Percentiles rank a stretch among this genome's conserved stretches.
Evolutionary conservation across 2,113 vertebrate species (phyloP).

Genomic region (Cyanistes caeruleus): DNA sequence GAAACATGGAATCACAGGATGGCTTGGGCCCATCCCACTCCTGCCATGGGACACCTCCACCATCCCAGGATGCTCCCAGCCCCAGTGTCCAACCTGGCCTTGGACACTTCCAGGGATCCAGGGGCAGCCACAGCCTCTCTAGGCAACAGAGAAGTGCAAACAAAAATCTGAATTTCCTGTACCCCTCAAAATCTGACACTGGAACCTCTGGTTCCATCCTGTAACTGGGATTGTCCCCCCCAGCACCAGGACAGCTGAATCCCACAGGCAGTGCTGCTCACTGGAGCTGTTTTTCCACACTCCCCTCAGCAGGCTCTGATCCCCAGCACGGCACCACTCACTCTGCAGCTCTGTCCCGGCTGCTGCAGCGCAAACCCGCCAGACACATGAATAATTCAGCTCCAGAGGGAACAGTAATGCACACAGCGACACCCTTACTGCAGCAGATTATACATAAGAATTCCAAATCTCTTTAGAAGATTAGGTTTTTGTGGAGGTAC

Average conservation of each 20-base stretch:
- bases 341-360: neutral
- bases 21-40: neutral
- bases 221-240: neutral
- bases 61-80: neutral
- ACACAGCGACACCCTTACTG: neutral
- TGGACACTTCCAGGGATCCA: neutral
- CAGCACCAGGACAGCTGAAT: fast-evolving
- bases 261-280: neutral
- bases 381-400: neutral
- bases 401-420: neutral
- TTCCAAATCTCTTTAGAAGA: slow-evolving; percentile 23
- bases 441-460: neutral
- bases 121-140: neutral
- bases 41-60: neutral
- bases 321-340: fast-evolving
- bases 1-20: neutral
- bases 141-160: neutral
- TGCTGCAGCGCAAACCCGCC: neutral
- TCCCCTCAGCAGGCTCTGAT: neutral
- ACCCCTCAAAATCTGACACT: fast-evolving
- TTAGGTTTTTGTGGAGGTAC: neutral
- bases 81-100: neutral
- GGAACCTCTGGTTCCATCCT: neutral
- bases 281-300: fast-evolving
- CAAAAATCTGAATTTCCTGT: neutral